Conservation (phyloP, 2,888 invertebrate genomes). For the Melieria crassipennis region DNA sequence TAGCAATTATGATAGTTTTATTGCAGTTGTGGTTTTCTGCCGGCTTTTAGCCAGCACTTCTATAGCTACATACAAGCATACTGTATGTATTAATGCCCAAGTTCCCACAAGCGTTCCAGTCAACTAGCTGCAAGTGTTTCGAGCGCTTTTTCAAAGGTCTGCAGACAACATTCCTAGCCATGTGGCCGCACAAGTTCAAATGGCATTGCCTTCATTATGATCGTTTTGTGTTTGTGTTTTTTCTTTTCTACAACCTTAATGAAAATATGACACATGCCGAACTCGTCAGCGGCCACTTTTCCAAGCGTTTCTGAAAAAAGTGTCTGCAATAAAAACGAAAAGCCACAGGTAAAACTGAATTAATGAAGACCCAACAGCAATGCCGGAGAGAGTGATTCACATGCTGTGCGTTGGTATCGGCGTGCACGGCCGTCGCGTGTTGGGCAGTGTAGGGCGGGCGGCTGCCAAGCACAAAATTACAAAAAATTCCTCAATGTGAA, state of each 20-base stretch:
- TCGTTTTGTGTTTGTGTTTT: background rate
- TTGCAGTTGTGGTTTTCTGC: too few species aligned
- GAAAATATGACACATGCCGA: constrained; percentile 12
- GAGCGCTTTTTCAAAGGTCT: background rate
- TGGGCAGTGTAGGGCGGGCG: too few species aligned
- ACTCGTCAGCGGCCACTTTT: constrained; percentile 1
- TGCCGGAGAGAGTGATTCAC: constrained; percentile 19
- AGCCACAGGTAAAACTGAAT: background rate
- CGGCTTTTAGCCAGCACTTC: too few species aligned
- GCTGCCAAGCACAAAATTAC: too few species aligned
- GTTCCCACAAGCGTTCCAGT: background rate
- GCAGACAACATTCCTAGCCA: background rate
- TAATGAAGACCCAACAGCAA: constrained; percentile 13
- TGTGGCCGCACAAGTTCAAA: constrained; percentile 45
- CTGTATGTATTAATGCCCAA: background rate
- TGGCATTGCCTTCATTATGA: constrained; percentile 43
- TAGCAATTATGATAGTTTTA: too few species aligned
- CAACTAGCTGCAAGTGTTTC: background rate
- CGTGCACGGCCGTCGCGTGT: background rate
- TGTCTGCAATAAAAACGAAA: constrained; percentile 17
- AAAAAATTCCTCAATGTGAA: constrained; percentile 44
- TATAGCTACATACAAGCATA: too few species aligned
- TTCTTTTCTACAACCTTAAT: constrained; percentile 4
- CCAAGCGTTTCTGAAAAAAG: background rate
- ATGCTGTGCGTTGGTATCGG: background rate